A percentile compares a stretch with the other conserved stretches of the same genome.
These are phyloP conservation scores for Sebastes goodei DNA, from an alignment of 2,797 vertebrate species.

Conservation along the genomic window DNA sequence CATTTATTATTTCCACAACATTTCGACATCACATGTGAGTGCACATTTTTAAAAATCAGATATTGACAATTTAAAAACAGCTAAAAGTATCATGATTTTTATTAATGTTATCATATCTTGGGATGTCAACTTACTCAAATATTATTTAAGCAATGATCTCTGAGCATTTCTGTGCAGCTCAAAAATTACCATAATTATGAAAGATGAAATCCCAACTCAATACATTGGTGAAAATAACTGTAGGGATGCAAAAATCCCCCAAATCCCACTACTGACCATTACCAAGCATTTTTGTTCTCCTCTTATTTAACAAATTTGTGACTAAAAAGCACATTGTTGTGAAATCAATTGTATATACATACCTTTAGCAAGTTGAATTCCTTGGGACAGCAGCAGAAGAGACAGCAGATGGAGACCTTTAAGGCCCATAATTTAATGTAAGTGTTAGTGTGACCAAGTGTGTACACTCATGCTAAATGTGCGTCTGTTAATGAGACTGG, in stretches of 20 bases:
- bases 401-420: constrained; percentile 55
- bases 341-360: constrained; percentile 16
- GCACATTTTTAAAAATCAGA: not conserved
- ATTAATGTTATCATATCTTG: not conserved
- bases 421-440: constrained; percentile 62
- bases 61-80: not conserved
- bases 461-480: constrained; percentile 33
- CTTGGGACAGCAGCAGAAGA: constrained; percentile 61
- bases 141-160: not conserved
- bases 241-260: not conserved
- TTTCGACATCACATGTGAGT: not conserved
- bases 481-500: not conserved
- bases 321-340: not conserved
- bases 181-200: not conserved
- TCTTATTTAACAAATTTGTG: not conserved
- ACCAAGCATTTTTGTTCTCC: not conserved
- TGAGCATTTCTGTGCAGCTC: not conserved
- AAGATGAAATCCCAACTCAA: not conserved
- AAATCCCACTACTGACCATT: not conserved
- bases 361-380: constrained; percentile 67
- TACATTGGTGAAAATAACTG: not conserved
- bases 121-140: not conserved
- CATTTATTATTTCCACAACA: not conserved
- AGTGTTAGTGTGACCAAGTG: not conserved
- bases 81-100: not conserved